Evolutionary conservation across 2,113 vertebrate genomes (phyloP), one percentile per base, ranked within the genome.

Genomic region (Andinoacara biseriatus): DNA sequence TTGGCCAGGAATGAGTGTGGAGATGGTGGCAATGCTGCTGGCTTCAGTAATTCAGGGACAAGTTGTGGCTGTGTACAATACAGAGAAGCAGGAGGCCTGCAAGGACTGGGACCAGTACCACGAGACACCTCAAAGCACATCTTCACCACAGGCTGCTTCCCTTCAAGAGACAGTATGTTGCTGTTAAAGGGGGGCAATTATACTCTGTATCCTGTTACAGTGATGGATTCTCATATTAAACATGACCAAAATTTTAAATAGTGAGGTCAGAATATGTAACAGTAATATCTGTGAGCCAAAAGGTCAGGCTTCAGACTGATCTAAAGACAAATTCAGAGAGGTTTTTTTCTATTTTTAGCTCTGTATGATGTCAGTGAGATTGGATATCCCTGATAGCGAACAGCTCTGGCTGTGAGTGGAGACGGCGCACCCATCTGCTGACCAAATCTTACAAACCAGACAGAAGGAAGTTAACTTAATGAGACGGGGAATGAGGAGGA

Each of bases 31-130:
- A 17, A 95, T 94, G n/a, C 93, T 96, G 62, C 33, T 96, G 17
- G 96, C 93, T 1, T 95, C 95, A 1, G 79, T 93, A 15, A 94
- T 96, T 60, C 95, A 96, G 87, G 96, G 96, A 52, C 94, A 95
- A 81, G 95, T 96, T 10, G 88, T 96, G 33, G 90, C 93, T 7
- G 80, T 94, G 54, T 96, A 95, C 89, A 95, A 96, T 15, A 57
- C 81, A 29, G 94, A 74, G 58, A 92, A 87, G 79, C 81, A 75
- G 24, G 85, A 92, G 7, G 78, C 76, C 60, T 96, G 96, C 61
- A 77, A 69, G 0, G 10, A 81, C 3, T 65, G 31, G 3, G 88
- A 93, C 1, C 63, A 81, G 74, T 74, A 26, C n/a, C 49, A 52
- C 2, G 46, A 82, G 13, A 86, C 91, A 1, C 17, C 85, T 59